Evolutionary conservation across 2,888 invertebrate species (phyloP), one percentile per base, ranked within the genome.

Genomic region (Spodoptera exigua): DNA sequence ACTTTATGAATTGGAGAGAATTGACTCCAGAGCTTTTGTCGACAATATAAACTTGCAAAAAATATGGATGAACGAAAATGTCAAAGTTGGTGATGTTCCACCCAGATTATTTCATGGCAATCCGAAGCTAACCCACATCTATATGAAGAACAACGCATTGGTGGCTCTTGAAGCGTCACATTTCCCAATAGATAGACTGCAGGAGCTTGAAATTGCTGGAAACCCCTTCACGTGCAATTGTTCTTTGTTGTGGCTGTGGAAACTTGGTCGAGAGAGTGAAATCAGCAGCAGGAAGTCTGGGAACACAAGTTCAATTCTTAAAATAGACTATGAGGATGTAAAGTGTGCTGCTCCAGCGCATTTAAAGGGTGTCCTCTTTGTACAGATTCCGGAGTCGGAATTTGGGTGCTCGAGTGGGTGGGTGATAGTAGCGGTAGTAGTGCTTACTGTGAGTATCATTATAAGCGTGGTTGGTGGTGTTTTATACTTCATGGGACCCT

Each of bases 171-270:
- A 97, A 84, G 97, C 97, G 0, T 96, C 96, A 27, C 97, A 97
- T 87, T 97, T 97, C 81, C 98, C 97, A 32, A 95, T 98, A 78
- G 97, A 98, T 84, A 96, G 96, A 76, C 91, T 98, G 74, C 95
- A 96, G 82, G 95, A 95, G 61, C 92, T 98, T 34, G 96, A 96
- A 73, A 94, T 98, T 52, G 97, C 97, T 34, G 97, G 97, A 32
- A 98, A 98, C 91, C 98, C 98, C 0, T 95, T 98, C 68, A 95
- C 96, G 62, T 98, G 98, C 90, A 98, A 98, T 89, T 98, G 98
- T 85, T 97, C 98, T 49, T 91, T 98, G 61, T 94, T 97, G 65
- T 98, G 98, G 98, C 92, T 98, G 41, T 97, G 97, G 97, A 96
- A 96, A 82, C 94, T 98, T 44, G 91, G 90, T 18, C 88, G 86